Evolutionary conservation across 2,113 vertebrate species (phyloP).

Genomic region (Lepus americanus): DNA sequence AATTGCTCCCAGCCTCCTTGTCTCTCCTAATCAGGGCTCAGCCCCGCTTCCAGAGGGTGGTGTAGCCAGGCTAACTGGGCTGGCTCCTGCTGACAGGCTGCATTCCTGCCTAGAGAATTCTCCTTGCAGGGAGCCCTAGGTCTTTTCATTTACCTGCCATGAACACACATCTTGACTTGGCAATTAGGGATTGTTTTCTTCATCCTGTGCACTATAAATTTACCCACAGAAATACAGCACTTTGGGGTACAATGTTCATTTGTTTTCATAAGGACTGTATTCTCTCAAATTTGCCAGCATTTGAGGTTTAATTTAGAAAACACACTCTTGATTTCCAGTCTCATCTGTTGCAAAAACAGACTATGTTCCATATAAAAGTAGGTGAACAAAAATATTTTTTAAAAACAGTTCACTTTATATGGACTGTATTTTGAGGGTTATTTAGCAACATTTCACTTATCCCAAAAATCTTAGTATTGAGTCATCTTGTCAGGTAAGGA

Average conservation of each 20-base stretch:
- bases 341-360: not conserved
- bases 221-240: not conserved
- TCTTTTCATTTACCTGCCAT: not conserved
- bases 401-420: not conserved
- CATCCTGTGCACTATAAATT: not conserved
- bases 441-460: not conserved
- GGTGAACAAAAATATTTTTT: not conserved
- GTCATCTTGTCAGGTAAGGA: not conserved
- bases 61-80: not conserved
- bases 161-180: not conserved
- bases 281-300: conserved; percentile 15
- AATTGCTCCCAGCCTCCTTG: not conserved
- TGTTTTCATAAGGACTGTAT: not conserved
- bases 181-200: not conserved
- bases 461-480: not conserved
- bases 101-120: not conserved
- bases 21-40: not conserved
- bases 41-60: not conserved
- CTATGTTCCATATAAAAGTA: not conserved
- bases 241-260: not conserved
- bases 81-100: not conserved
- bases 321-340: not conserved
- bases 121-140: not conserved
- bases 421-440: conserved; percentile 37
- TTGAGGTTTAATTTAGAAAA: conserved; percentile 44